Conservation (phyloP, 2,888 invertebrate genomes). For the Physocephala rufipes region DNA sequence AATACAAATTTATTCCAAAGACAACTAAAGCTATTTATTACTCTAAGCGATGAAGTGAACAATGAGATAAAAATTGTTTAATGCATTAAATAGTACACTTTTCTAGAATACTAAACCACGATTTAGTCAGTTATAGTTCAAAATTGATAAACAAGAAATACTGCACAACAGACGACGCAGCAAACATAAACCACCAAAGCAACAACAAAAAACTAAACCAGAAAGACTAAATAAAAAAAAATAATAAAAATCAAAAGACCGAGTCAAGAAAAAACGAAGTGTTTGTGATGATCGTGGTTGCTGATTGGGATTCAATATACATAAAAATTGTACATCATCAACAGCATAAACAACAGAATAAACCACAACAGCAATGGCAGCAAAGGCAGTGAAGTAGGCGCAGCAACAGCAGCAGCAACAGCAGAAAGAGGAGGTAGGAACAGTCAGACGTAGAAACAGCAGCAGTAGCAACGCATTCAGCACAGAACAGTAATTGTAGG, state of each 20-base stretch:
- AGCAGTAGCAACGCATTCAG: constrained; percentile 1
- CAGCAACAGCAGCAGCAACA: background rate
- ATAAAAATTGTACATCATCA: constrained; percentile 1
- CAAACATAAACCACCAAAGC: background rate
- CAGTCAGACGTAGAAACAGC: background rate
- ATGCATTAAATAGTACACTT: background rate
- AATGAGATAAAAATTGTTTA: too few species aligned
- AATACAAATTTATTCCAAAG: background rate
- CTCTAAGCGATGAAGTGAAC: background rate
- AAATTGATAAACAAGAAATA: too few species aligned
- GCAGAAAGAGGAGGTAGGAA: background rate
- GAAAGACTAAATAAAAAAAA: background rate
- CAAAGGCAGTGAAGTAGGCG: background rate
- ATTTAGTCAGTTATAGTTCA: too few species aligned
- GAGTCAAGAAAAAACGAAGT: background rate
- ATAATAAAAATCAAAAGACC: background rate
- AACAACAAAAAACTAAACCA: background rate
- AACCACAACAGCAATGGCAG: background rate
- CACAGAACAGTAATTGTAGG: too few species aligned
- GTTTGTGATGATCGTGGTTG: too few species aligned
- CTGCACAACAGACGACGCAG: background rate
- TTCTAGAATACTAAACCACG: background rate
- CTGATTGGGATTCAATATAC: too few species aligned
- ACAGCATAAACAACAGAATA: background rate
- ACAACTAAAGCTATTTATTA: background rate